A percentile compares a stretch with the other conserved stretches of the same genome.
Evolutionary conservation across 2,888 invertebrate species (phyloP).

Genomic region (Synanthedon formicaeformis): DNA sequence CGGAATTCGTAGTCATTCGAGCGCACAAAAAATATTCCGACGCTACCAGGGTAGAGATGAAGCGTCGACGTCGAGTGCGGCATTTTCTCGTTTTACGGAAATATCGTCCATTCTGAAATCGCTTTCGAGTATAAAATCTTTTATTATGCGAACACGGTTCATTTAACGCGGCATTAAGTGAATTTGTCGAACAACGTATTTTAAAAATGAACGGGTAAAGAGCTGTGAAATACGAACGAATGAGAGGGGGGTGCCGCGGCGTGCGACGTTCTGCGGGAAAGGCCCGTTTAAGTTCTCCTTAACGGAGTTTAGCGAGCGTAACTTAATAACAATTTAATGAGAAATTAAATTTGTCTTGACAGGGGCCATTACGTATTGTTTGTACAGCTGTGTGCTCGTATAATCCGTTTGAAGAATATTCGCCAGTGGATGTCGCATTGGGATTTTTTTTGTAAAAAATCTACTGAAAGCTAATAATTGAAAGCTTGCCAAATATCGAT

Average conservation of each 20-base stretch:
- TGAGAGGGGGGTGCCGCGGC: conserved; percentile 24
- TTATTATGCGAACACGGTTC: conserved; percentile 67
- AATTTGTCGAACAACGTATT: conserved; percentile 67
- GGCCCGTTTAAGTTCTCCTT: conserved; percentile 29
- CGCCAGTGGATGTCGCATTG: too few relatives aligned
- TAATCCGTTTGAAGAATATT: background rate
- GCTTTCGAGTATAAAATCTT: conserved; percentile 64
- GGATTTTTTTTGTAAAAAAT: too few relatives aligned
- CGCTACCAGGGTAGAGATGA: conserved; percentile 29
- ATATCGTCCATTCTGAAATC: conserved; percentile 60
- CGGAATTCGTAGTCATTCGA: conserved; percentile 26
- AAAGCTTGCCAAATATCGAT: too few relatives aligned
- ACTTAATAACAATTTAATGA: conserved; percentile 4
- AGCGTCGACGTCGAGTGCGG: conserved; percentile 31
- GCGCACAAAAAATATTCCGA: conserved; percentile 40
- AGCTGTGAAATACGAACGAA: conserved; percentile 38
- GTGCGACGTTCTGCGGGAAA: conserved; percentile 18
- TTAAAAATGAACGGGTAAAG: conserved; percentile 58
- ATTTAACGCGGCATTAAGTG: conserved; percentile 67
- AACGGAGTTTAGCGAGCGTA: conserved; percentile 14
- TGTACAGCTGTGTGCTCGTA: background rate
- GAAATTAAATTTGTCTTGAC: conserved; percentile 4
- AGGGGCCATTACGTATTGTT: background rate
- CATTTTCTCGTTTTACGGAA: conserved; percentile 44
- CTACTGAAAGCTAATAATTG: too few relatives aligned